Evolutionary conservation across 2,888 invertebrate species (phyloP), one percentile per base, ranked within the genome.

Genomic region (Eurytoma adleriae): DNA sequence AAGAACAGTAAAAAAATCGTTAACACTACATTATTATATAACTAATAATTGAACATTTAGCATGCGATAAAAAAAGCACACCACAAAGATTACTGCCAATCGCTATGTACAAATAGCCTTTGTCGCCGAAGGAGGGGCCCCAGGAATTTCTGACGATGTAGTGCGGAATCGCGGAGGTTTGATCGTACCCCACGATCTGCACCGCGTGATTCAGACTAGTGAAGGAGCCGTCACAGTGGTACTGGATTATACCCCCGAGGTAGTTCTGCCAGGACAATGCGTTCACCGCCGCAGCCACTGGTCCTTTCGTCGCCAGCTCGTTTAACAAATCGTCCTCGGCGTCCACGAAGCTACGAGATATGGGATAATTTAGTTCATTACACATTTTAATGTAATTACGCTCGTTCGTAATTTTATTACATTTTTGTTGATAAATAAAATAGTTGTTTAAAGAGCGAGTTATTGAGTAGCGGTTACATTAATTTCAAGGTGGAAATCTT

Each of bases 141-240:
- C 97, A 97, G 0, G 96, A 96, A 91, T 97, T 97, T 85, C 95
- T 93, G 0, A 95, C 95, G 69, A 97, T 96, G 89, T 96, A 97
- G 91, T 94, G 94, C 0, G 97, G 97, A 18, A 95, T 93, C 1
- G 92, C 91, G 4, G 93, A 94, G 7, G 93, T 93, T 24, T 94
- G 90, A 87, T 97, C 95, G 88, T 97, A 97, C 0, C 97, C 97
- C 0, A 97, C 95, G 71, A 97, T 92, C 88, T 96, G 94, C 0
- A 96, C 96, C 0, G 96, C 96, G 87, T 97, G 97, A 89, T 97
- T 96, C n/a, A 95, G 90, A 59, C 92, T 92, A 0, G 86, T 73
- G 0, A 92, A 89, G 0, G 91, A 89, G 2, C 93, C 93, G 75
- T 94, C 93, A 92, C 97, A 97, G 86, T 96, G 95, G 87, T 93